Percentiles rank a stretch among this genome's conserved stretches.
These are phyloP conservation scores for Sinotaia quadrata DNA, from an alignment of 2,888 invertebrate genomes.

Conservation along the genomic window DNA sequence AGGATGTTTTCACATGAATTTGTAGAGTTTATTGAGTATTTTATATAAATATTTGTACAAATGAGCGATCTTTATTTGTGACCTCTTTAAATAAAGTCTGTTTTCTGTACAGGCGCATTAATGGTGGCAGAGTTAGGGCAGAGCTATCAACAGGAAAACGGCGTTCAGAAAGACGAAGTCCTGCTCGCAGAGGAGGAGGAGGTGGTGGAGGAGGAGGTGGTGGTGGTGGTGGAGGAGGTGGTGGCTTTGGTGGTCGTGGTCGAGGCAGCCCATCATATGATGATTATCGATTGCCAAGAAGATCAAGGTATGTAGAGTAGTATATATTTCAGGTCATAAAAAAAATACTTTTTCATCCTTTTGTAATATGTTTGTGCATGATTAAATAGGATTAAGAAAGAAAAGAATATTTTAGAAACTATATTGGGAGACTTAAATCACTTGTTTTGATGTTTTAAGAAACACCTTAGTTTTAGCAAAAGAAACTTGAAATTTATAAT, in stretches of 20 bases:
- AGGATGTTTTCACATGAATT: too few species aligned
- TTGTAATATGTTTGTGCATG: too few species aligned
- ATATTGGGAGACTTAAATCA: background rate
- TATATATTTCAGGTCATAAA: background rate
- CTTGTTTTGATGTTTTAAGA: background rate
- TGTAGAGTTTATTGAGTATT: too few species aligned
- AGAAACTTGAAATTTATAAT: too few species aligned
- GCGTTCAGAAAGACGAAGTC: constrained; percentile 6
- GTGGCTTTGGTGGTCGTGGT: constrained; percentile 31
- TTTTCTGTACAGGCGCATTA: constrained; percentile 16
- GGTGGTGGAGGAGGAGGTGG: constrained; percentile 52
- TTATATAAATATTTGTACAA: too few species aligned
- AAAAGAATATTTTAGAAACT: background rate
- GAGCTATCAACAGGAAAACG: constrained; percentile 20
- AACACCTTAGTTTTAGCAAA: too few species aligned
- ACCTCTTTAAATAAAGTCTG: too few species aligned
- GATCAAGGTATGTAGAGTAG: constrained; percentile 33
- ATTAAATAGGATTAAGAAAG: too few species aligned
- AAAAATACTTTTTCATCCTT: background rate
- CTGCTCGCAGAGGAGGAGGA: background rate
- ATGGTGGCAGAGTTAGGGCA: constrained; percentile 22
- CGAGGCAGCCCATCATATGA: constrained; percentile 27
- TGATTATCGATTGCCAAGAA: constrained; percentile 23
- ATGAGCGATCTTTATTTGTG: too few species aligned
- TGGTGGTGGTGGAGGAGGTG: too few species aligned